Conservation (phyloP, 1,140 invertebrate genomes). For the Araneus ventricosus region DNA sequence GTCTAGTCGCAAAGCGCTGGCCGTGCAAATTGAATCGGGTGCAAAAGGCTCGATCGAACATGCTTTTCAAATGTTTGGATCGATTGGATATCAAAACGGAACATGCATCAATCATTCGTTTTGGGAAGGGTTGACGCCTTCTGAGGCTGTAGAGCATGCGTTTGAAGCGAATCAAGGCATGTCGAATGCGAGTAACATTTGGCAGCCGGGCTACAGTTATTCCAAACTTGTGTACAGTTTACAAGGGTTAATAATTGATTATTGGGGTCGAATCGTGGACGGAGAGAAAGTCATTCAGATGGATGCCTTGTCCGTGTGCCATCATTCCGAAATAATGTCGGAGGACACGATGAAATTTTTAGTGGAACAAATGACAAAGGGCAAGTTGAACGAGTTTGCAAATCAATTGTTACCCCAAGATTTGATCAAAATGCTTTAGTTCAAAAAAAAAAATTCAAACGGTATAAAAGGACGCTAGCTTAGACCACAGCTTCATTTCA, state of each 20-base stretch:
- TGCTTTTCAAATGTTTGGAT: slow-evolving; percentile 24
- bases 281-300: background rate
- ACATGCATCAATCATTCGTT: background rate
- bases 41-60: slow-evolving; percentile 10
- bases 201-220: slow-evolving; percentile 29
- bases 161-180: background rate
- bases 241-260: background rate
- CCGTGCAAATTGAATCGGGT: background rate
- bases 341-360: no score
- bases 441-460: no score
- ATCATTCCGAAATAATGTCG: background rate
- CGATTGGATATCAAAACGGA: slow-evolving; percentile 3
- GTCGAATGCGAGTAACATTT: background rate
- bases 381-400: no score
- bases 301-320: background rate
- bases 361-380: no score
- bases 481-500: no score
- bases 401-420: no score
- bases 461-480: no score
- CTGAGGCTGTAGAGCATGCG: background rate
- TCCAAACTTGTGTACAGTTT: background rate
- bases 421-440: no score
- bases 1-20: background rate
- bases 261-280: slow-evolving; percentile 2
- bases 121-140: background rate